Percentiles rank a stretch among this genome's conserved stretches.
phyloP scores from a whole-genome alignment of 2,113 vertebrate genomes.

The Riparia riparia region DNA sequence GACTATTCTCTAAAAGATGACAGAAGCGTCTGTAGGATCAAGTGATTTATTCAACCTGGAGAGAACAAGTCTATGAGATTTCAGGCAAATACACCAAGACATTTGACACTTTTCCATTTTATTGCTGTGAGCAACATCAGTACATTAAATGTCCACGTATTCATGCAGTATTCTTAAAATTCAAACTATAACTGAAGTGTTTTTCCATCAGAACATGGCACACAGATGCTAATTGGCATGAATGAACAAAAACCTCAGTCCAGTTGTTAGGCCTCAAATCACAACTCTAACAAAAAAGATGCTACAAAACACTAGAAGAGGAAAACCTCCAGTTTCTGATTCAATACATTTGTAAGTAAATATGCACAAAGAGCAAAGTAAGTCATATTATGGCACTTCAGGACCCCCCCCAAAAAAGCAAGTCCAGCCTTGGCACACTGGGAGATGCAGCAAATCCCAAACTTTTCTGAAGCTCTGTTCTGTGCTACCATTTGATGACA shows the following conservation, averaged over 20 bases:
- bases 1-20: neutral
- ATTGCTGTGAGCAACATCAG: neutral
- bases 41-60: neutral
- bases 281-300: neutral
- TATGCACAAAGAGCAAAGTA: neutral
- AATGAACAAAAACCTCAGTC: neutral
- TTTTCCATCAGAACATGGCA: neutral
- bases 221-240: neutral
- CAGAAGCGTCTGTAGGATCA: neutral
- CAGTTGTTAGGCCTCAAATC: neutral
- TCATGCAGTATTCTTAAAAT: neutral
- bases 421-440: neutral
- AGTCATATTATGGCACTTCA: neutral
- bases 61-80: neutral
- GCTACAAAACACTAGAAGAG: neutral
- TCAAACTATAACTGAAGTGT: neutral
- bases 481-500: slow-evolving; percentile 17
- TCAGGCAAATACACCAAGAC: neutral
- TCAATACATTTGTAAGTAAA: neutral
- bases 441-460: neutral
- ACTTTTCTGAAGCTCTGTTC: neutral
- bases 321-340: neutral
- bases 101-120: neutral
- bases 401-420: neutral
- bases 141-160: neutral